Percentiles rank a stretch among this genome's conserved stretches.
Evolutionary conservation across 2,113 vertebrate species (phyloP).

Genomic region (Bettongia penicillata): DNA sequence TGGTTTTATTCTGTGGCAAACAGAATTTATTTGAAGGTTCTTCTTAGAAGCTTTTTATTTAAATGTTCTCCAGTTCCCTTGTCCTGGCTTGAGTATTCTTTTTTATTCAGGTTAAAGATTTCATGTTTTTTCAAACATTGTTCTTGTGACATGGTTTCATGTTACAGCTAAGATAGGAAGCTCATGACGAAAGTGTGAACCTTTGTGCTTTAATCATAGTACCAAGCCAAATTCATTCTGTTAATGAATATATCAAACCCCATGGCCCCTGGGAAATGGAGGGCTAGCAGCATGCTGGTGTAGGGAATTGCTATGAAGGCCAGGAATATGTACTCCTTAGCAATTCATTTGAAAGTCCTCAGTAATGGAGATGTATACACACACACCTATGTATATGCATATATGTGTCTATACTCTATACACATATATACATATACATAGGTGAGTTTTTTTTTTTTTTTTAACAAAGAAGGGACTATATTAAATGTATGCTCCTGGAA

Average conservation of each 20-base stretch:
- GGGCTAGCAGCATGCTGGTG: no score
- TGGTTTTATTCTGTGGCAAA: not conserved
- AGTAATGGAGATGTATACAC: not conserved
- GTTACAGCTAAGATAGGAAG: not conserved
- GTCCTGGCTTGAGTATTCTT: not conserved
- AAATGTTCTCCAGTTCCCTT: not conserved
- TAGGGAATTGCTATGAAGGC: no score
- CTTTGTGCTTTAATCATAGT: not conserved
- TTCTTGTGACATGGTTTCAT: no score
- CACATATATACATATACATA: no score
- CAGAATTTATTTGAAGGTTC: not conserved
- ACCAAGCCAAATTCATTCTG: not conserved
- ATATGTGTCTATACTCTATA: no score
- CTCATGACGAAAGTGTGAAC: not conserved
- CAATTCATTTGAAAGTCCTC: not conserved
- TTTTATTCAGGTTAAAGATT: not conserved
- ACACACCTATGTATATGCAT: no score
- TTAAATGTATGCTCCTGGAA: constrained; percentile 21
- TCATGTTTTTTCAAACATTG: no score
- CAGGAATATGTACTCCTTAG: not conserved
- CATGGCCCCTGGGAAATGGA: not conserved
- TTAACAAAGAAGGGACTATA: not conserved
- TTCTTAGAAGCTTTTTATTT: not conserved
- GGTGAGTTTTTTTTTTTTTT: no score
- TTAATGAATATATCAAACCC: not conserved